Evolutionary conservation across 2,888 invertebrate species (phyloP).

Genomic region (Drosophila limbata): DNA sequence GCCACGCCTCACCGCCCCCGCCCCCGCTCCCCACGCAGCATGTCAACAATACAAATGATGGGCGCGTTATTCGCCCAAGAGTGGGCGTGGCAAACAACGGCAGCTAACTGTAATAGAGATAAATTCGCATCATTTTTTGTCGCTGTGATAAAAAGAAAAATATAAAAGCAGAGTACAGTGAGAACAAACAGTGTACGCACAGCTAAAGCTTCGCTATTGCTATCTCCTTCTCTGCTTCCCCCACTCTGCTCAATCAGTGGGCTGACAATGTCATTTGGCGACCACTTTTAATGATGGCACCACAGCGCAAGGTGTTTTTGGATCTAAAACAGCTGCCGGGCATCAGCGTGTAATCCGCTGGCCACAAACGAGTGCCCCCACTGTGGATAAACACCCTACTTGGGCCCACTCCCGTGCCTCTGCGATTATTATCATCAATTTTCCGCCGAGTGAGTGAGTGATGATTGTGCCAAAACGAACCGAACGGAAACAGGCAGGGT

Average conservation of each 20-base stretch:
- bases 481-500: constrained; percentile 51
- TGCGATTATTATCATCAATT: constrained; percentile 84
- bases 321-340: constrained; percentile 65
- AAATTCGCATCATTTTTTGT: constrained; percentile 78
- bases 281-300: constrained; percentile 72
- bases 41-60: constrained; percentile 80
- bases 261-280: constrained; percentile 78
- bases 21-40: constrained; percentile 29
- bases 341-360: constrained; percentile 55
- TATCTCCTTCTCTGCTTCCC: neutral
- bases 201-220: neutral
- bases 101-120: constrained; percentile 79
- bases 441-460: constrained; percentile 74
- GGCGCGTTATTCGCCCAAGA: constrained; percentile 53
- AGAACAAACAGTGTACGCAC: constrained; percentile 24
- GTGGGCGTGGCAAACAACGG: constrained; percentile 58
- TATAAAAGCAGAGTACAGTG: constrained; percentile 3
- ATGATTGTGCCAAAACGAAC: constrained; percentile 63
- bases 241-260: constrained; percentile 52
- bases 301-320: constrained; percentile 46
- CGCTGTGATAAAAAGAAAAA: constrained; percentile 58
- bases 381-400: constrained; percentile 14
- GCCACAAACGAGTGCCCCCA: constrained; percentile 35
- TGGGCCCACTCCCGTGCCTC: constrained; percentile 13
- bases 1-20: constrained; percentile 7